A percentile compares a stretch with the other conserved stretches of the same genome.
These are phyloP conservation scores for Furnarius figulus DNA, from an alignment of 2,113 vertebrate species.

Conservation along the genomic window DNA sequence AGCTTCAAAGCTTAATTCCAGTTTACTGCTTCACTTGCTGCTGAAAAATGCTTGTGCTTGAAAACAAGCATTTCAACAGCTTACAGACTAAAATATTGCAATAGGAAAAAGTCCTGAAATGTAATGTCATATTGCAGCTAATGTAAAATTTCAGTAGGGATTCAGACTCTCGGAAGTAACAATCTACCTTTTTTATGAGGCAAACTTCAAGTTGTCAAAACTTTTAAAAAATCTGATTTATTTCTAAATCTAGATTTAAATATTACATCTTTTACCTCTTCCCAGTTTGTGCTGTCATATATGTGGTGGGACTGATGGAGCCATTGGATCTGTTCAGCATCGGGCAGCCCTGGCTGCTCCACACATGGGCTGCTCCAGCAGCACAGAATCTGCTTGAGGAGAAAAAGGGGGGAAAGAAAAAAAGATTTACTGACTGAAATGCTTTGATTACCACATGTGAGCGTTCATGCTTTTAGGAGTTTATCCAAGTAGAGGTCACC, in stretches of 20 bases:
- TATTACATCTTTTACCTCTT: not conserved
- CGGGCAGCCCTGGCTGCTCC: not conserved
- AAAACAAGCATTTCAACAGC: not conserved
- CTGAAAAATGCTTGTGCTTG: not conserved
- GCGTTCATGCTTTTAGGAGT: not conserved
- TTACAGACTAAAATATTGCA: not conserved
- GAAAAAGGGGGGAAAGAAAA: not conserved
- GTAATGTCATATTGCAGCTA: not conserved
- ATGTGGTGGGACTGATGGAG: not conserved
- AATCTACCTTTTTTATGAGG: not conserved
- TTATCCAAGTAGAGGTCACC: not conserved
- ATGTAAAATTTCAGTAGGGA: not conserved
- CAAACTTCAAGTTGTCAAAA: not conserved
- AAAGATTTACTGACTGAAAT: fast-evolving
- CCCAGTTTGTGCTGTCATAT: not conserved
- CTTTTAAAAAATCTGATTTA: not conserved
- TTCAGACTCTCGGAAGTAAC: not conserved
- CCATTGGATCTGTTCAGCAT: not conserved
- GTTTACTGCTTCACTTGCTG: not conserved
- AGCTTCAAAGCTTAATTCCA: not conserved
- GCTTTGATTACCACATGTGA: not conserved
- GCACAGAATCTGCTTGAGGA: not conserved
- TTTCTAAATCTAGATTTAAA: not conserved
- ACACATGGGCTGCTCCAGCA: not conserved
- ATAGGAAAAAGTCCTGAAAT: not conserved